Evolutionary conservation across 1,140 invertebrate genomes (phyloP).

Genomic region (Lasioglossum albipes): DNA sequence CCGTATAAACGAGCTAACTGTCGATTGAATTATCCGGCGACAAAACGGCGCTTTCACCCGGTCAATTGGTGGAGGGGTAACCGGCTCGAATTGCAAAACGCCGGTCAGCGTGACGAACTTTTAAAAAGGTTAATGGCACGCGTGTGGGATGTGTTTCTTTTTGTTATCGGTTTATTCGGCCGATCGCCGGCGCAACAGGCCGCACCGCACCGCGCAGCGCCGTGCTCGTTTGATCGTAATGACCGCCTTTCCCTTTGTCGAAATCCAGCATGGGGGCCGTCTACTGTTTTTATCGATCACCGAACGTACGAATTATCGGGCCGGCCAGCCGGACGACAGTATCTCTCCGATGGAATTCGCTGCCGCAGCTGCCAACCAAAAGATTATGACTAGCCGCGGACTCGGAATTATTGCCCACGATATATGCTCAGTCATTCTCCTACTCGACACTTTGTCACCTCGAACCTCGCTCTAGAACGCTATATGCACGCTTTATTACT

Average conservation of each 20-base stretch:
- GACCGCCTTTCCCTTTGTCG: conserved; percentile 42
- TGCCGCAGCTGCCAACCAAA: conserved; percentile 14
- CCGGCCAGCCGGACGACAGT: background rate
- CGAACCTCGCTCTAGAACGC: background rate
- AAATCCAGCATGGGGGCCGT: conserved; percentile 20
- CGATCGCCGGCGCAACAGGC: background rate
- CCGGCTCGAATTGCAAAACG: conserved; percentile 55
- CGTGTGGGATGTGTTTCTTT: conserved; percentile 53
- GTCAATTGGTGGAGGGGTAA: conserved; percentile 24
- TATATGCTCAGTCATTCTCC: background rate
- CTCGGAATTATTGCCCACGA: conserved; percentile 1
- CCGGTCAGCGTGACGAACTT: conserved; percentile 19
- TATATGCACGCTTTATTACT: no score
- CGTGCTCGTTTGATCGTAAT: conserved; percentile 29
- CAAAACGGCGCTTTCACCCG: conserved; percentile 56
- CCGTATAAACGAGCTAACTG: background rate
- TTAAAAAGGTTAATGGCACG: conserved; percentile 48
- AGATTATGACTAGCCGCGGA: background rate
- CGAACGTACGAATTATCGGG: conserved; percentile 27
- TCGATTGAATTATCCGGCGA: conserved; percentile 44
- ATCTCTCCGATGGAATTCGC: conserved; percentile 16
- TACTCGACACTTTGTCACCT: background rate
- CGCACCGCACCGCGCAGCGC: background rate
- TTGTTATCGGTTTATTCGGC: conserved; percentile 42
- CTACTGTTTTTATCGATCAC: conserved; percentile 13